Evolutionary conservation across 2,113 vertebrate genomes (phyloP).

Genomic region (Corythaixoides concolor): DNA sequence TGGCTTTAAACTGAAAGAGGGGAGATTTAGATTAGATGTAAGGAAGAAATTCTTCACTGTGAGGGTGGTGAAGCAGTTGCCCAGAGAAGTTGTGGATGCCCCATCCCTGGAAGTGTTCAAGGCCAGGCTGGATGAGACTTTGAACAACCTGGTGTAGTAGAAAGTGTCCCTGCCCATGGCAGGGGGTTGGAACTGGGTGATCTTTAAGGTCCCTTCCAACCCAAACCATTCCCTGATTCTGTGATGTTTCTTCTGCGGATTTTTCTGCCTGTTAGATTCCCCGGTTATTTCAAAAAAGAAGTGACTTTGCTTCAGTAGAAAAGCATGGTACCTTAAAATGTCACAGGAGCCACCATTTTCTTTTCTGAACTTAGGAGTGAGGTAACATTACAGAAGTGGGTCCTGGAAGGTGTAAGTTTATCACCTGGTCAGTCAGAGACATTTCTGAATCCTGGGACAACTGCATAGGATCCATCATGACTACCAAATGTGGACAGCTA

Average conservation of each 20-base stretch:
- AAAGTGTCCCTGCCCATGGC: no score
- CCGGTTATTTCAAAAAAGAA: background rate
- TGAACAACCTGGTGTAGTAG: no score
- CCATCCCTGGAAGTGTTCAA: no score
- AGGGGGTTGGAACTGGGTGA: no score
- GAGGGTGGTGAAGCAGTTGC: no score
- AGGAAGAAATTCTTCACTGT: no score
- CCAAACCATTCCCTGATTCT: no score
- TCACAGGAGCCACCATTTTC: background rate
- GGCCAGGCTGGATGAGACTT: no score
- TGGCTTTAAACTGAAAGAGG: no score
- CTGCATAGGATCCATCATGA: background rate
- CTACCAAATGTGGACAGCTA: background rate
- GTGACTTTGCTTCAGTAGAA: background rate
- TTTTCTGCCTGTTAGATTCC: background rate
- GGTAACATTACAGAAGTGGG: background rate
- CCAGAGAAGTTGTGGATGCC: no score
- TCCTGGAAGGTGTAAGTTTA: background rate
- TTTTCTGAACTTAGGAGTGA: background rate
- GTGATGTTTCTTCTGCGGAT: background rate
- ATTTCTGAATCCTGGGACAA: background rate
- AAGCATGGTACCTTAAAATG: background rate
- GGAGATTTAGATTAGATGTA: no score
- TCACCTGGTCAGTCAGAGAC: background rate
- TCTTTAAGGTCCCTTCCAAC: no score